Evolutionary conservation across 2,888 invertebrate genomes (phyloP).

Genomic region (Chesias legatella): DNA sequence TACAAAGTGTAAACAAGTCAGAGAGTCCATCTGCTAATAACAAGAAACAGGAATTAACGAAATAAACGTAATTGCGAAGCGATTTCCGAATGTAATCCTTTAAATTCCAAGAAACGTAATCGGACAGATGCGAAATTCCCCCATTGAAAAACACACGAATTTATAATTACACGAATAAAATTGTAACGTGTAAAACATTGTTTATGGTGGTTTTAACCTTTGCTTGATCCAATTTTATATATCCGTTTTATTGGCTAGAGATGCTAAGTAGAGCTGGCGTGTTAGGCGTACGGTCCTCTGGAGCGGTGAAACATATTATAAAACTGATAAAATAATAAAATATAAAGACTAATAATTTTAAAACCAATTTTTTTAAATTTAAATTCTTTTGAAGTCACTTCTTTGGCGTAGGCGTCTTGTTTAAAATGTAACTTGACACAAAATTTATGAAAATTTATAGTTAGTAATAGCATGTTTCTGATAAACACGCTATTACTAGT

Average conservation of each 20-base stretch:
- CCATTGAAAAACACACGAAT: background rate
- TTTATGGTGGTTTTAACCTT: slow-evolving; percentile 18
- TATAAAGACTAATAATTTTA: no score
- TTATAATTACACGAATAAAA: background rate
- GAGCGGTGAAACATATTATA: no score
- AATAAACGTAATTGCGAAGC: slow-evolving; percentile 21
- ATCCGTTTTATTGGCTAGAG: slow-evolving; percentile 10
- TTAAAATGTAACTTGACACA: no score
- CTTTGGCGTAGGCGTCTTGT: no score
- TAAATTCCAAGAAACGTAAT: slow-evolving; percentile 32
- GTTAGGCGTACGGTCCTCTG: no score
- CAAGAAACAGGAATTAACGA: slow-evolving; percentile 5
- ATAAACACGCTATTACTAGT: no score
- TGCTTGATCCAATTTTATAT: slow-evolving; percentile 11
- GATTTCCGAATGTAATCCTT: slow-evolving; percentile 27
- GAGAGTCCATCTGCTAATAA: background rate
- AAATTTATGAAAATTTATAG: no score
- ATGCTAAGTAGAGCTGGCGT: slow-evolving; percentile 8
- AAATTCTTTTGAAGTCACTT: no score
- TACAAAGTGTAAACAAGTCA: no score
- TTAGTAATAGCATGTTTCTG: no score
- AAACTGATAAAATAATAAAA: no score
- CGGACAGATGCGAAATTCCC: slow-evolving; percentile 45
- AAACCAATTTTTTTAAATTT: no score
- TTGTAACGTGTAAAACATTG: background rate